Evolutionary conservation across 2,888 invertebrate species (phyloP).

Genomic region (Hipparchia semele): DNA sequence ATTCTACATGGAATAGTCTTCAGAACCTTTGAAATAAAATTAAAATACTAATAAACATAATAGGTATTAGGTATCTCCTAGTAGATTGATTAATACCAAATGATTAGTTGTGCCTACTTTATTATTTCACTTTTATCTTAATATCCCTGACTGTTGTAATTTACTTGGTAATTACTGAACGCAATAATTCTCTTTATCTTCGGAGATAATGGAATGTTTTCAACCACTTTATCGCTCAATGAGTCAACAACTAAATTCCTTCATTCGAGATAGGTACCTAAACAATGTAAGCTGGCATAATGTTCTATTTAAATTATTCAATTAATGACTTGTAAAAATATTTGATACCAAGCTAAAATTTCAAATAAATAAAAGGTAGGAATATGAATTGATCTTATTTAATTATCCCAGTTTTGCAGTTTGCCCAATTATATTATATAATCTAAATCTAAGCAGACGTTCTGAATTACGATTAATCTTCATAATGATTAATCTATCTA

Average conservation of each 20-base stretch:
- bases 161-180: conserved; percentile 22
- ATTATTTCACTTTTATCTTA: conserved; percentile 16
- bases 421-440: too few relatives aligned
- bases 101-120: neutral
- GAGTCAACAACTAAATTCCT: conserved; percentile 23
- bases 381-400: too few relatives aligned
- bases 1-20: too few relatives aligned
- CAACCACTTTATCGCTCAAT: conserved; percentile 22
- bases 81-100: neutral
- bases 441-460: too few relatives aligned
- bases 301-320: neutral
- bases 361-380: too few relatives aligned
- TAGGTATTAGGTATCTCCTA: neutral
- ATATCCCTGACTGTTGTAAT: conserved; percentile 1
- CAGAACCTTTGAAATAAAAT: too few relatives aligned
- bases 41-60: too few relatives aligned
- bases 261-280: conserved; percentile 8
- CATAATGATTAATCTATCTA: too few relatives aligned
- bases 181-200: conserved; percentile 28
- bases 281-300: neutral
- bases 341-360: too few relatives aligned
- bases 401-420: too few relatives aligned
- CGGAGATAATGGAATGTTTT: conserved; percentile 22
- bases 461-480: too few relatives aligned
- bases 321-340: too few relatives aligned